These are phyloP conservation scores for Fragariocoptes setiger DNA, from an alignment of 1,140 invertebrate genomes.

Conservation along the genomic window DNA sequence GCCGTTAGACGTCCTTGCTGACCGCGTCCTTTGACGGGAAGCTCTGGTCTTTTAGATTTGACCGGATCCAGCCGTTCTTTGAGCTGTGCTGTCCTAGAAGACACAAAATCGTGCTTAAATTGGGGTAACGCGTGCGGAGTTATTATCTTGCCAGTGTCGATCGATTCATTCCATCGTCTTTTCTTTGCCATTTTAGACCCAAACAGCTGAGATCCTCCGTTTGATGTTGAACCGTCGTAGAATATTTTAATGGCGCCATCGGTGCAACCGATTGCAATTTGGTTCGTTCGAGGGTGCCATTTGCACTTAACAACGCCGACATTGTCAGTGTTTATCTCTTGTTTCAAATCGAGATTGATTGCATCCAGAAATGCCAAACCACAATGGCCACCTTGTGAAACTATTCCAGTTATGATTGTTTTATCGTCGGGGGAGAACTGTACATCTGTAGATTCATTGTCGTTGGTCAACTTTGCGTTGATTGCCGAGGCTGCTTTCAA, in stretches of 20 bases:
- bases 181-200: conserved; percentile 51
- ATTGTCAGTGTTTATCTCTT: conserved; percentile 37
- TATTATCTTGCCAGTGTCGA: conserved; percentile 48
- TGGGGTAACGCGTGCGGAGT: conserved; percentile 62
- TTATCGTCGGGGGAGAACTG: conserved; percentile 74
- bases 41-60: conserved; percentile 65
- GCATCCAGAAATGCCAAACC: conserved; percentile 47
- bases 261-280: conserved; percentile 67
- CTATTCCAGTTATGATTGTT: conserved; percentile 56
- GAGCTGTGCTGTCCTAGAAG: too few relatives aligned
- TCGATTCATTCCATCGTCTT: conserved; percentile 19
- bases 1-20: conserved; percentile 60
- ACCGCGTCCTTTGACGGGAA: conserved; percentile 55
- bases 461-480: too few relatives aligned
- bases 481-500: conserved; percentile 36
- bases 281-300: conserved; percentile 92
- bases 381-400: conserved; percentile 34
- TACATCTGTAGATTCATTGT: too few relatives aligned
- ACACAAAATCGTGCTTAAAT: conserved; percentile 74
- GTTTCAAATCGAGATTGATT: conserved; percentile 30
- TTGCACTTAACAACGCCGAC: conserved; percentile 39
- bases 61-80: conserved; percentile 66
- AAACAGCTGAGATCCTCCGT: conserved; percentile 61
- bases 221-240: conserved; percentile 51
- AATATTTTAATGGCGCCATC: conserved; percentile 64